phyloP scores from a whole-genome alignment of 2,888 invertebrate species.

The Perizoma flavofasciatum region DNA sequence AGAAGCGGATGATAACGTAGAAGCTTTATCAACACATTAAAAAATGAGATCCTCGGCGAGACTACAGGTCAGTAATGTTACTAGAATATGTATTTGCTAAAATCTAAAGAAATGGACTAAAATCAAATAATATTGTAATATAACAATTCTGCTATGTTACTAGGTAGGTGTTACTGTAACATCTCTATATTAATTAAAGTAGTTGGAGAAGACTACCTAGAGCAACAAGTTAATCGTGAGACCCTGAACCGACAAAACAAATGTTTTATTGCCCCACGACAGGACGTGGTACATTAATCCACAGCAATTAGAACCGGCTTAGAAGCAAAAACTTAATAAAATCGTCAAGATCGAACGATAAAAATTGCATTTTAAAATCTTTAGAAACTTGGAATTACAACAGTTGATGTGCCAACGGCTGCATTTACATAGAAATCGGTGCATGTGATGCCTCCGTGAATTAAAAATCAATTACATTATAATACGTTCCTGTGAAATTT shows the following conservation, averaged over 20 bases:
- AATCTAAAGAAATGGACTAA: too few relatives aligned
- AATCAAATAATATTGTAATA: too few relatives aligned
- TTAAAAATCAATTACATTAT: neutral
- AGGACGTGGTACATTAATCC: conserved; percentile 45
- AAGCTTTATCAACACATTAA: conserved; percentile 42
- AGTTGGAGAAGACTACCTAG: neutral
- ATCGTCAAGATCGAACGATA: conserved; percentile 66
- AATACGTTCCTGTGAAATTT: too few relatives aligned
- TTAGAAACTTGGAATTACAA: conserved; percentile 63
- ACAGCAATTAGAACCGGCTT: conserved; percentile 47
- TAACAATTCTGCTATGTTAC: too few relatives aligned
- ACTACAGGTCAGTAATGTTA: conserved; percentile 61
- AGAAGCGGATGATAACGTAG: conserved; percentile 57
- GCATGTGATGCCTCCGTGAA: too few relatives aligned
- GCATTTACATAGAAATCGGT: conserved; percentile 12
- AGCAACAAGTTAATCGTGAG: conserved; percentile 23
- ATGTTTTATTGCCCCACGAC: conserved; percentile 44
- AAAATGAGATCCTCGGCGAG: conserved; percentile 64
- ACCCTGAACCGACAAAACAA: conserved; percentile 41
- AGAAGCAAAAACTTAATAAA: conserved; percentile 58
- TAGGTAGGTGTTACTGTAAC: too few relatives aligned
- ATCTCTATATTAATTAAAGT: too few relatives aligned
- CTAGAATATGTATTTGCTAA: neutral
- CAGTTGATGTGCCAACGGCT: conserved; percentile 51
- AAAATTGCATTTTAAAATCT: conserved; percentile 49